Evolutionary conservation across 2,797 vertebrate genomes (phyloP).

Genomic region (Pristis pectinata): DNA sequence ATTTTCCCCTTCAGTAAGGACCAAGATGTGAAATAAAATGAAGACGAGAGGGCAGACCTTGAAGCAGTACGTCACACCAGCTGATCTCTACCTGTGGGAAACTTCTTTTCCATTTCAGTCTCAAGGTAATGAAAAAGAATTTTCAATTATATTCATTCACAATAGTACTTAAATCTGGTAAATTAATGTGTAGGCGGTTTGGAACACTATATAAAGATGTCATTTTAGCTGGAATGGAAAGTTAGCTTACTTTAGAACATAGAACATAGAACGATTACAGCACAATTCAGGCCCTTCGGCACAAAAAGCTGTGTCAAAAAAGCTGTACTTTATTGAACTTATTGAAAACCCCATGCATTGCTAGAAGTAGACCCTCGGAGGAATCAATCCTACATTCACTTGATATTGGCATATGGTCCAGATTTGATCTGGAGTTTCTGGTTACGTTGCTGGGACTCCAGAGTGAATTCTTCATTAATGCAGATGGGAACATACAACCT

Average conservation of each 20-base stretch:
- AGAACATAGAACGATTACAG: too few relatives aligned
- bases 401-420: too few relatives aligned
- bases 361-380: neutral
- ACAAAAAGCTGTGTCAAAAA: too few relatives aligned
- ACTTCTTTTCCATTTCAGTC: neutral
- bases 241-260: neutral
- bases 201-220: neutral
- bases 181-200: neutral
- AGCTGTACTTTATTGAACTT: too few relatives aligned
- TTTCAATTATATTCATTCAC: slow-evolving; percentile 6
- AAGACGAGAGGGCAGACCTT: neutral
- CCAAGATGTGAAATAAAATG: neutral
- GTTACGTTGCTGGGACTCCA: too few relatives aligned
- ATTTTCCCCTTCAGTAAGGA: neutral
- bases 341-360: neutral
- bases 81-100: neutral
- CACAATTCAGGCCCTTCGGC: too few relatives aligned
- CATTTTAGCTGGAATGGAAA: neutral
- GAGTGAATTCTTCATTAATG: too few relatives aligned
- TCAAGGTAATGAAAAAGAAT: neutral
- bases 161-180: neutral
- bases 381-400: neutral
- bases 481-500: too few relatives aligned
- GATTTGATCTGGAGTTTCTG: too few relatives aligned
- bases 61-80: neutral